Evolutionary conservation across 2,888 invertebrate species (phyloP), one percentile per base, ranked within the genome.

Genomic region (Luffia ferchaultella): DNA sequence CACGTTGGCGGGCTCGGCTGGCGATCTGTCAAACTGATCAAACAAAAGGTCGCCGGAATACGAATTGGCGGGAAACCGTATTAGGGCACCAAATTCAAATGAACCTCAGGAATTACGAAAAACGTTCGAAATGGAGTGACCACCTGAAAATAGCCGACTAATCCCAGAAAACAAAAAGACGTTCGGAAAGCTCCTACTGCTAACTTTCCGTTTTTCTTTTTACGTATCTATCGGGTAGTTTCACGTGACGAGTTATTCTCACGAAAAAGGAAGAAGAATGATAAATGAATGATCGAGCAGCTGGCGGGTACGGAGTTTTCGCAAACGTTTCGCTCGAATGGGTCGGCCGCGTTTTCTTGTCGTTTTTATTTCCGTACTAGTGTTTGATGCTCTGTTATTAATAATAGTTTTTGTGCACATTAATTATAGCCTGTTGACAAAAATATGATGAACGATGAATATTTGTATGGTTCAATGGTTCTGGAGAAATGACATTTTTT

Each of bases 1-100:
- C 76, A 75, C 68, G 78, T 76, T 71, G 72, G 46, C 45, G 46
- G 42, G 50, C n/a, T n/a, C n/a, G n/a, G n/a, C 50, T 46, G 50
- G 70, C 77, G 73, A 77, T 78, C 79, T 82, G 83, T 82, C 82
- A 82, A 79, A 78, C 79, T 76, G 78, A 73, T 73, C 79, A 76
- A 80, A 82, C 76, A 55, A 67, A 72, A 70, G 71, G 64, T 62
- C 61, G 60, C 55, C 50, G 58, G 58, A 40, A 54, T 54, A 46
- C 59, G 65, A 65, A 66, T 69, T 62, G 68, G 67, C 68, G 69
- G 67, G 62, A 62, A 63, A 64, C 63, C 16, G 63, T 69, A 72
- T 69, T 69, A 71, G 61, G 64, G 67, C 64, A 56, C 67, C 61
- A 66, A 70, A 67, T 72, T 68, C 64, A 67, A 68, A 66, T 64